Evolutionary conservation across 2,888 invertebrate species (phyloP).

Genomic region (Bombylius discolor): DNA sequence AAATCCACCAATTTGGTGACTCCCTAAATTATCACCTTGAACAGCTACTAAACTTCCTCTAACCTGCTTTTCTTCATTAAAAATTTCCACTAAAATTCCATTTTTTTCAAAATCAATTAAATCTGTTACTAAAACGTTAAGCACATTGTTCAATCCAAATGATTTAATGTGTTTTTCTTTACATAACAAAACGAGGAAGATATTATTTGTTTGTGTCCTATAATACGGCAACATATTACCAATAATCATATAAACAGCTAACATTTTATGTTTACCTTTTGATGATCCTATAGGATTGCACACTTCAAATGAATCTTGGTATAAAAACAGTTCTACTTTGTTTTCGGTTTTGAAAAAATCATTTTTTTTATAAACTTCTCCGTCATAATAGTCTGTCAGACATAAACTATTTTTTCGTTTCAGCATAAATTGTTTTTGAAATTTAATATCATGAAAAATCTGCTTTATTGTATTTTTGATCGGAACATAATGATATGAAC

Average conservation of each 20-base stretch:
- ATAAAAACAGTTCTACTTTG: constrained; percentile 1
- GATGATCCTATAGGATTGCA: constrained; percentile 9
- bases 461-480: not conserved
- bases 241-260: constrained; percentile 8
- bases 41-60: constrained; percentile 6
- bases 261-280: constrained; percentile 8
- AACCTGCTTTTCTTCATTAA: not conserved
- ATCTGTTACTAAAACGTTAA: constrained; percentile 4
- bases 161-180: constrained; percentile 5
- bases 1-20: constrained; percentile 13
- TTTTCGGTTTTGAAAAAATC: not conserved
- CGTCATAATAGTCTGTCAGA: not conserved
- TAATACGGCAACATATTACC: not conserved
- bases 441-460: not conserved
- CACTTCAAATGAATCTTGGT: constrained; percentile 9
- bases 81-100: not conserved
- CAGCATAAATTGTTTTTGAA: not conserved
- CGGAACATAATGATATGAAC: not conserved
- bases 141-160: constrained; percentile 2
- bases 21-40: constrained; percentile 12
- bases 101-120: constrained; percentile 7
- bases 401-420: not conserved
- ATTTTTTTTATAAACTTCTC: not conserved
- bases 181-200: constrained; percentile 1
- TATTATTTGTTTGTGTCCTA: not conserved